These are phyloP conservation scores for Lepus townsendii DNA, from an alignment of 2,797 vertebrate genomes.

Conservation along the genomic window DNA sequence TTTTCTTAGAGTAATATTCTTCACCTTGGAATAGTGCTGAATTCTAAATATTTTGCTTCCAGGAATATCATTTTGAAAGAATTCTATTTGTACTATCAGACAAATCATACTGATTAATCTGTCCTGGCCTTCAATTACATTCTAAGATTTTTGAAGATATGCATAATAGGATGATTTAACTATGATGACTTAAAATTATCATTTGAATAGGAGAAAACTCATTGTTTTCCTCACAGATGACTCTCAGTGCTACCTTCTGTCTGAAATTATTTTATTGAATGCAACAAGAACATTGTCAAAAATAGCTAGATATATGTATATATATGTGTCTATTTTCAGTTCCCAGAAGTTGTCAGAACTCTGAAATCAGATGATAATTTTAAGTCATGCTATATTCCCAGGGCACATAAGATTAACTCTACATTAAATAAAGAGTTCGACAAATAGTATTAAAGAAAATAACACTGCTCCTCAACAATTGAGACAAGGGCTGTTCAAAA, in stretches of 20 bases:
- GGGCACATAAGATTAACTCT: no score
- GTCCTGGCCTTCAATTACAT: not conserved
- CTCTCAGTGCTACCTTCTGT: not conserved
- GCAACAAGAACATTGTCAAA: not conserved
- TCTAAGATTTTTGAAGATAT: not conserved
- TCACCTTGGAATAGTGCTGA: not conserved
- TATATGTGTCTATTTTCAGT: not conserved
- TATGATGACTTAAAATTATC: not conserved
- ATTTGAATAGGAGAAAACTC: not conserved
- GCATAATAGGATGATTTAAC: not conserved
- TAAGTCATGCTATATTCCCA: no score
- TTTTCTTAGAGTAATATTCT: not conserved
- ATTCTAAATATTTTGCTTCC: constrained; percentile 27
- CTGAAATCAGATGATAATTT: no score
- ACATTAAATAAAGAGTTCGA: no score
- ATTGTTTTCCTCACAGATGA: not conserved
- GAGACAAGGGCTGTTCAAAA: no score
- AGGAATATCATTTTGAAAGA: constrained; percentile 48
- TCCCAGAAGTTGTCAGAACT: not conserved
- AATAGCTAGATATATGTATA: not conserved
- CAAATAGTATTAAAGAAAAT: no score
- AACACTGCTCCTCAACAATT: no score
- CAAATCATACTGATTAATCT: not conserved
- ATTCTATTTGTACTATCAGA: not conserved
- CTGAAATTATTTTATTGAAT: not conserved